Evolutionary conservation across 2,888 invertebrate genomes (phyloP).

Genomic region (Epinotia demarniana): DNA sequence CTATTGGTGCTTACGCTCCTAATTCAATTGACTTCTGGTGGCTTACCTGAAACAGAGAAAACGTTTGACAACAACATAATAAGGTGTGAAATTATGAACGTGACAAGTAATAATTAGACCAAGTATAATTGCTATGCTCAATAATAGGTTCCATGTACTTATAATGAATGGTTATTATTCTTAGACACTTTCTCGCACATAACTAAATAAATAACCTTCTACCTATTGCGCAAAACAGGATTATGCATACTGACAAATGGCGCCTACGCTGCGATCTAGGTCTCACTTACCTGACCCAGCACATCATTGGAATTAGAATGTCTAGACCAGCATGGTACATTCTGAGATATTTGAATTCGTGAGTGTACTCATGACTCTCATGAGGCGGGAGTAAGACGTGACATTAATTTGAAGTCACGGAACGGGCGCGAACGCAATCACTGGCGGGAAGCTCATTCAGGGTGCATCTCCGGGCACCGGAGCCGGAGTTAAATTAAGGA

Average conservation of each 20-base stretch:
- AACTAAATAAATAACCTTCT: conserved; percentile 32
- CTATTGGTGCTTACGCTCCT: conserved; percentile 10
- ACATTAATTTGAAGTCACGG: conserved; percentile 73
- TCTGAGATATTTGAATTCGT: conserved; percentile 45
- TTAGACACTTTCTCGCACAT: conserved; percentile 29
- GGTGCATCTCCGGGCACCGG: conserved; percentile 74
- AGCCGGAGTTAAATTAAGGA: conserved; percentile 73
- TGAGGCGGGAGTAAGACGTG: conserved; percentile 57
- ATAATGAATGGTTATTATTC: conserved; percentile 24
- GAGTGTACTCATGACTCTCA: conserved; percentile 31
- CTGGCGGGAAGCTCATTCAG: conserved; percentile 78
- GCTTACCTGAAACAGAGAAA: conserved; percentile 54
- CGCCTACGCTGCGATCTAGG: conserved; percentile 30
- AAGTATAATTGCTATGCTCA: conserved; percentile 9
- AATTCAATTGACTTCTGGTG: conserved; percentile 11
- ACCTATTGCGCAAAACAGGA: conserved; percentile 35
- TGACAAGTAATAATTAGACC: conserved; percentile 6
- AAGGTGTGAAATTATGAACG: conserved; percentile 1
- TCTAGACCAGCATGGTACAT: conserved; percentile 36
- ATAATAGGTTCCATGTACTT: neutral
- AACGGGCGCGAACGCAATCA: conserved; percentile 78
- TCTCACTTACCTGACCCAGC: conserved; percentile 29
- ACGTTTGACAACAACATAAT: conserved; percentile 13
- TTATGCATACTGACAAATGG: conserved; percentile 33
- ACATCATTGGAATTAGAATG: conserved; percentile 24